Conservation (phyloP, 2,113 vertebrate genomes). For the Erpornis zantholeuca region DNA sequence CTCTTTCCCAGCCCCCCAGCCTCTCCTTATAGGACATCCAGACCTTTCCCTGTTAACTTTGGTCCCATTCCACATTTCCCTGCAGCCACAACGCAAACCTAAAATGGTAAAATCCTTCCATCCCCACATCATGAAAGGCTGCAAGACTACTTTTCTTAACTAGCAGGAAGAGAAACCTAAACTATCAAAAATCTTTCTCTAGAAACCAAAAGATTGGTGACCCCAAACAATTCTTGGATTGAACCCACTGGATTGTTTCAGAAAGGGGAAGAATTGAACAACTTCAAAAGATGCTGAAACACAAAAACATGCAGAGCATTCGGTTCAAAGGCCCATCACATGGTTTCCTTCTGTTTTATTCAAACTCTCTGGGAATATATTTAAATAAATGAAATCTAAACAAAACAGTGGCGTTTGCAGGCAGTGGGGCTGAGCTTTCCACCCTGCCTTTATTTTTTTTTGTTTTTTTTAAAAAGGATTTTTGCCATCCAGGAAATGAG, state of each 20-base stretch:
- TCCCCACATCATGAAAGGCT: not conserved
- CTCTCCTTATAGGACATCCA: not conserved
- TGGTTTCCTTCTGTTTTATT: constrained; percentile 38
- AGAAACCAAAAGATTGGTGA: not conserved
- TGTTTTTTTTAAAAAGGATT: not conserved
- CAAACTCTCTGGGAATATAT: constrained; percentile 4
- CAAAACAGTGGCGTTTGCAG: not conserved
- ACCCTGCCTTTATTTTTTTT: rapidly evolving
- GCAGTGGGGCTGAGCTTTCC: not conserved
- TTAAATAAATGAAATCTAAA: constrained; percentile 48
- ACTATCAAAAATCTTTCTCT: not conserved
- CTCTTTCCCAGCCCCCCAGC: not conserved
- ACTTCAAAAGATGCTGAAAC: constrained; percentile 17
- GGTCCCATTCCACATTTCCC: not conserved
- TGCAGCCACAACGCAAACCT: not conserved
- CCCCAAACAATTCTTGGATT: not conserved
- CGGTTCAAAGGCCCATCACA: not conserved
- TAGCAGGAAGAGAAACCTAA: not conserved
- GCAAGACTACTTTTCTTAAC: not conserved
- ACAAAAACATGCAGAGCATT: not conserved
- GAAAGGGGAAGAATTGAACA: not conserved
- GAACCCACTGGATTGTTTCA: not conserved
- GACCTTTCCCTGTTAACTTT: not conserved
- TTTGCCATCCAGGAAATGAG: not conserved
- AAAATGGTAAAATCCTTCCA: not conserved